Percentiles rank a stretch among this genome's conserved stretches.
These are phyloP conservation scores for Serranus cabrilla DNA, from an alignment of 2,797 vertebrate species.

Conservation along the genomic window DNA sequence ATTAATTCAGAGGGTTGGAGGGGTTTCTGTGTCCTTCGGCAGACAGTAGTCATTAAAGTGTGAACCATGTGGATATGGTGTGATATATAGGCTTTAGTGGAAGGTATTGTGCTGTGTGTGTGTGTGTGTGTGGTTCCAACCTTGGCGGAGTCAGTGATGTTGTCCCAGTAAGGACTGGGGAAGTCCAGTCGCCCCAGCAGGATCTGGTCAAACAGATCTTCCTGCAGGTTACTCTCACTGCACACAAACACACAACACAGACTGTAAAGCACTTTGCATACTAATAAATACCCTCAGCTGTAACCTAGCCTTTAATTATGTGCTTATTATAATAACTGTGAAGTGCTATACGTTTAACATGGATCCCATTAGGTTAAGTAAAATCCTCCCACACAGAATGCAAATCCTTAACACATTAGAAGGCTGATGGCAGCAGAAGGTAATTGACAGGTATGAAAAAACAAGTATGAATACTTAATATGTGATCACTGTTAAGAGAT, in stretches of 20 bases:
- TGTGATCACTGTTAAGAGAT: background rate
- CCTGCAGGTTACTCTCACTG: conserved; percentile 96
- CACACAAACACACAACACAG: conserved; percentile 1
- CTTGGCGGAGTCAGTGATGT: conserved; percentile 95
- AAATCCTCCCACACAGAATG: conserved; percentile 1
- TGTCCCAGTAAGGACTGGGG: conserved; percentile 98
- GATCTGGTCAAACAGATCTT: conserved; percentile 98
- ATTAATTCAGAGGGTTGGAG: conserved; percentile 54
- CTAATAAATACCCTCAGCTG: background rate
- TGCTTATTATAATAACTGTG: background rate
- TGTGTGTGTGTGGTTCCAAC: conserved; percentile 73
- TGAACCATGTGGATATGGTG: background rate
- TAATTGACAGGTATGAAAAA: background rate
- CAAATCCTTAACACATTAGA: background rate
- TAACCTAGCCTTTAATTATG: background rate
- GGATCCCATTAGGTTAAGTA: background rate
- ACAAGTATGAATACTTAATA: too few species aligned
- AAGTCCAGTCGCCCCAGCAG: conserved; percentile 93
- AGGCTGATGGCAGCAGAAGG: background rate
- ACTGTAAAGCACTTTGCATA: background rate
- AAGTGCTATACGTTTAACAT: conserved; percentile 8
- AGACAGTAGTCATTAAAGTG: conserved; percentile 48
- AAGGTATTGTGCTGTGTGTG: background rate
- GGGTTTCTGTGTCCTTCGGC: conserved; percentile 40
- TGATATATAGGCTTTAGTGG: too few species aligned